Base-by-base conservation (phyloP, 1,140 invertebrate genomes). In the Hyles vespertilio region DNA sequence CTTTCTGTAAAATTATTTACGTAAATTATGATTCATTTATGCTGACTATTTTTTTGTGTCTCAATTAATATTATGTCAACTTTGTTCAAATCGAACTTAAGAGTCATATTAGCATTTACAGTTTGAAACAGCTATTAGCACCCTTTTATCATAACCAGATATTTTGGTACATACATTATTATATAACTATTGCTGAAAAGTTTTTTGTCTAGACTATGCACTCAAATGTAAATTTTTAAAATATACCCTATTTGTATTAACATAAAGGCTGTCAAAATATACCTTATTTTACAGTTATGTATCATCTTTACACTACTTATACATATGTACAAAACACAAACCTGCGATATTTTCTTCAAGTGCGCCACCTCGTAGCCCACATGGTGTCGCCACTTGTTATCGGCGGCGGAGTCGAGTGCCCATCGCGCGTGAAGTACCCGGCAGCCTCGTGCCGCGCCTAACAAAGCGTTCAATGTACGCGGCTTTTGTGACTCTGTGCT, bases 281-380 rank as follows among this genome's bases (percentile, higher is more conserved):
- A 22, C 22, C 22, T 22, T 22, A 22, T 22, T 22, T 22, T 22
- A 22, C 22, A 22, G 22, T 22, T 22, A 47, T 47, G 6, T 47
- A 10, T 47, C 10, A 11, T 47, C 4, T 47, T 47, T 22, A 22
- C 2, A 1, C 22, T 47, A 8, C 46, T 47, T n/a, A 2, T 8
- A 47, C n/a, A n/a, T n/a, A n/a, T n/a, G n/a, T 47, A 11, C 22
- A 47, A 6, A 2, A 2, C 36, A 40, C 36, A 5, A 40, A 84
- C 84, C 77, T 75, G 70, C 12, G 71, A 71, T 32, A 87, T 77
- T 48, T 83, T 87, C 66, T 64, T 74, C n/a, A 85, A 63, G 73
- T 87, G 76, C 3, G 62, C 63, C 5, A 87, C 77, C 56, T 83
- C 84, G 50, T 83, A 85, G 0, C 75, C 76, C 33, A 63, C 50